Conservation (phyloP, 2,113 vertebrate species). For the Gopherus flavomarginatus region DNA sequence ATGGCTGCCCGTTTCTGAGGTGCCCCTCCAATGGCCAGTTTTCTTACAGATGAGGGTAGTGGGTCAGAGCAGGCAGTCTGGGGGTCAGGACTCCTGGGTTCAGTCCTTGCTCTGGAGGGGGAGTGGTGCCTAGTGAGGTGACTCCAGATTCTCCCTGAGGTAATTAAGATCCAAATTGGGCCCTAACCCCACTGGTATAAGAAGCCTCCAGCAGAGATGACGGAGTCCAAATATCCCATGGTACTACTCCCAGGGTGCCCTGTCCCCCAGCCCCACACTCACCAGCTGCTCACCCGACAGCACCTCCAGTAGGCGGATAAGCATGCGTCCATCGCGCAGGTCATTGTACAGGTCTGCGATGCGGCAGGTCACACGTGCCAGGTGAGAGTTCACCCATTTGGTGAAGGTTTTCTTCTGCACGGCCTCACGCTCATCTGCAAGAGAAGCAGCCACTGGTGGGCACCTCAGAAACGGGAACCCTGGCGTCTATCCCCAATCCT, state of each 20-base stretch:
- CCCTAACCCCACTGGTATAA: background rate
- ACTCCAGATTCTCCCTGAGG: background rate
- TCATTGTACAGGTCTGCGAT: slow-evolving; percentile 93
- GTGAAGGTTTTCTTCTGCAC: slow-evolving; percentile 97
- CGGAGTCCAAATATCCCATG: background rate
- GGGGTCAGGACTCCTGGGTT: background rate
- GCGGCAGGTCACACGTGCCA: slow-evolving; percentile 90
- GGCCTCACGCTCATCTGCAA: slow-evolving; percentile 91
- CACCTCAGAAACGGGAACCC: background rate
- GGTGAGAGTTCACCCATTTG: slow-evolving; percentile 97
- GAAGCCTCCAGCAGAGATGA: background rate
- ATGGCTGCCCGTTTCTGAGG: background rate
- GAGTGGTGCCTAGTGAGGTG: background rate
- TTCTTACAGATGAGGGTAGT: background rate
- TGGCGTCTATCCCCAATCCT: background rate
- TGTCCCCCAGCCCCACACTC: slow-evolving; percentile 47
- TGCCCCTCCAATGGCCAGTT: background rate
- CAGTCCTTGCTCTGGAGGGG: background rate
- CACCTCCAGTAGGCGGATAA: slow-evolving; percentile 91
- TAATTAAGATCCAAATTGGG: background rate
- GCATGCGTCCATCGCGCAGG: slow-evolving; percentile 92
- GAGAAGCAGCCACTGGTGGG: background rate
- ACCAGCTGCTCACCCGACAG: slow-evolving; percentile 94
- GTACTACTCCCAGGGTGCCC: background rate
- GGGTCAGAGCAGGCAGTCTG: background rate